Percentiles rank a stretch among this genome's conserved stretches.
Conservation (phyloP, 2,888 invertebrate species). For the Syrista parreyssii region DNA sequence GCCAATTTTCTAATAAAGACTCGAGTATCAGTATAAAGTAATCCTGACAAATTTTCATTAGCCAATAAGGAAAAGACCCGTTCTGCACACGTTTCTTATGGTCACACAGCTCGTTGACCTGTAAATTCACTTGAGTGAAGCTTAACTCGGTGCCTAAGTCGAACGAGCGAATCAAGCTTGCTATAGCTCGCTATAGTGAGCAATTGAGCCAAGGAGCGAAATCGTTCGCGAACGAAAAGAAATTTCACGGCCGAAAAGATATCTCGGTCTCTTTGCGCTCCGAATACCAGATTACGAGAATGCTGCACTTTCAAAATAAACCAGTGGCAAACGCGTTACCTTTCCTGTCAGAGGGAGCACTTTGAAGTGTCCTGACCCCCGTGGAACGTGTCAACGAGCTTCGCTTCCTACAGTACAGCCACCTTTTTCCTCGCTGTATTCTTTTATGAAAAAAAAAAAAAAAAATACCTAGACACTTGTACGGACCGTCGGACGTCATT, state of each 20-base stretch:
- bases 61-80: neutral
- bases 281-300: neutral
- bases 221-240: neutral
- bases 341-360: neutral
- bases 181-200: neutral
- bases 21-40: neutral
- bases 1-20: neutral
- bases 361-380: neutral
- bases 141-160: neutral
- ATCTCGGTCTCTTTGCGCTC: neutral
- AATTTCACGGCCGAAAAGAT: neutral
- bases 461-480: slow-evolving; percentile 11
- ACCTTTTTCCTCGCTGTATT: slow-evolving; percentile 9
- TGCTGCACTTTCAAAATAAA: neutral
- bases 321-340: neutral
- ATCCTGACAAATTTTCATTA: neutral
- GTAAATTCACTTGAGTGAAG: neutral
- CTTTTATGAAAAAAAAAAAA: slow-evolving; percentile 4
- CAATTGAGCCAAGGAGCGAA: neutral
- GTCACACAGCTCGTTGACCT: neutral
- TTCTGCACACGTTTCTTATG: neutral
- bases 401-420: slow-evolving; percentile 5
- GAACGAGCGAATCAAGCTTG: neutral
- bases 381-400: neutral
- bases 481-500: slow-evolving; percentile 17